Evolutionary conservation across 2,888 invertebrate species (phyloP).

Genomic region (Lithophane leautieri): DNA sequence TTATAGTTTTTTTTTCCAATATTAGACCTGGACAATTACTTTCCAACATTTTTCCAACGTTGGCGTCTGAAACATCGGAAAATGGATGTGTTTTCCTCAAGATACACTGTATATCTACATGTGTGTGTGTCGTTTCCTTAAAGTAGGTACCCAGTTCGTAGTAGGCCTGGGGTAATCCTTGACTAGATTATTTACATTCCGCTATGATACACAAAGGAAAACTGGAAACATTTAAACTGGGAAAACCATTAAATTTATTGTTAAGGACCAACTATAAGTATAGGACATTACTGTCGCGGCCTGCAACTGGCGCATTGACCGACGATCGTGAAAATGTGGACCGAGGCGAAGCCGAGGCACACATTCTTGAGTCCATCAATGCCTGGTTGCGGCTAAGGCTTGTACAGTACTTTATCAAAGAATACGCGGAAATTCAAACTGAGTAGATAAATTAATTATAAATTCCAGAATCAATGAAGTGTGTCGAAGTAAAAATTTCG

Average conservation of each 20-base stretch:
- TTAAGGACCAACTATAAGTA: not conserved
- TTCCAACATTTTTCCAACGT: not conserved
- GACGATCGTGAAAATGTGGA: too few relatives aligned
- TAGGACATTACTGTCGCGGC: too few relatives aligned
- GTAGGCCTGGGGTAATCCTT: not conserved
- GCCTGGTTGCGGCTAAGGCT: too few relatives aligned
- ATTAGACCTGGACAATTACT: not conserved
- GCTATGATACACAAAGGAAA: not conserved
- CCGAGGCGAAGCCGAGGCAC: too few relatives aligned
- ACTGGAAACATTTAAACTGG: not conserved
- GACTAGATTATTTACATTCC: not conserved
- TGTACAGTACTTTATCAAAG: too few relatives aligned
- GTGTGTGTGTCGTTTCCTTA: not conserved
- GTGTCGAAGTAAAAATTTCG: too few relatives aligned
- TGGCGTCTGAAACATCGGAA: not conserved
- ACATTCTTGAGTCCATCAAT: too few relatives aligned
- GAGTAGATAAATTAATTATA: too few relatives aligned
- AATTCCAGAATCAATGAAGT: too few relatives aligned
- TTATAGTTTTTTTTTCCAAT: not conserved
- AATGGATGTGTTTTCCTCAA: slow-evolving; percentile 13
- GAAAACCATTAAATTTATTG: not conserved
- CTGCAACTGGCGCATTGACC: too few relatives aligned
- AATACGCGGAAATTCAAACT: too few relatives aligned
- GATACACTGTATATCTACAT: not conserved
- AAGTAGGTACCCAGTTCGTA: not conserved